Evolutionary conservation across 2,888 invertebrate species (phyloP).

Genomic region (Periphyllus acericola): DNA sequence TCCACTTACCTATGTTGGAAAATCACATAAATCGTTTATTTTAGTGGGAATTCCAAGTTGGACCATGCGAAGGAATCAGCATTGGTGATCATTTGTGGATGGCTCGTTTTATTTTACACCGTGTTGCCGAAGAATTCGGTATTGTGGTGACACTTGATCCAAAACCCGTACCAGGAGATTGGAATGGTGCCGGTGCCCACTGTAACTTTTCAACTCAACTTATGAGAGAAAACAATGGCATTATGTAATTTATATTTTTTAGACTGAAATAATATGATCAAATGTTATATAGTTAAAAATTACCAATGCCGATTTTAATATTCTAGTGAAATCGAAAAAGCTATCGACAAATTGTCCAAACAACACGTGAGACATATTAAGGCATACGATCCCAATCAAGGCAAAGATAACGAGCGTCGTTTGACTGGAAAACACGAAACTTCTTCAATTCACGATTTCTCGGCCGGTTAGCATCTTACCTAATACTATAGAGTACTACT

Average conservation of each 20-base stretch:
- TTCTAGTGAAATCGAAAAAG: slow-evolving; percentile 89
- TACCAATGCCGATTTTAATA: slow-evolving; percentile 16
- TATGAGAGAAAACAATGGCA: slow-evolving; percentile 91
- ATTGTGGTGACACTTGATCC: slow-evolving; percentile 82
- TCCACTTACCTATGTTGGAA: not conserved
- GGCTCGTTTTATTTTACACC: slow-evolving; percentile 84
- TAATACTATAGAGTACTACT: not conserved
- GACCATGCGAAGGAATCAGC: slow-evolving; percentile 87
- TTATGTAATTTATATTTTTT: slow-evolving; percentile 72
- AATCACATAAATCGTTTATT: slow-evolving; percentile 39
- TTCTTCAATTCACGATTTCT: slow-evolving; percentile 96
- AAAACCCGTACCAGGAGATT: slow-evolving; percentile 83
- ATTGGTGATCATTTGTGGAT: slow-evolving; percentile 90
- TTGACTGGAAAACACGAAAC: slow-evolving; percentile 96
- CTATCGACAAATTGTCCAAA: slow-evolving; percentile 93
- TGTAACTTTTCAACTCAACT: slow-evolving; percentile 93
- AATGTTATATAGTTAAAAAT: not conserved
- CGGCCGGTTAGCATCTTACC: slow-evolving; percentile 77
- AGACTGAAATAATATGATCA: not conserved
- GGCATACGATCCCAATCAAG: slow-evolving; percentile 95
- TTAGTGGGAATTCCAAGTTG: slow-evolving; percentile 90
- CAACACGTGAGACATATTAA: slow-evolving; percentile 93
- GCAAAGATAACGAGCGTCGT: slow-evolving; percentile 95
- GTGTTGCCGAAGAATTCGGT: slow-evolving; percentile 94
- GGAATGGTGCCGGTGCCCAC: slow-evolving; percentile 97